Evolutionary conservation across 1,140 invertebrate genomes (phyloP).

Genomic region (Trichoplusia ni): DNA sequence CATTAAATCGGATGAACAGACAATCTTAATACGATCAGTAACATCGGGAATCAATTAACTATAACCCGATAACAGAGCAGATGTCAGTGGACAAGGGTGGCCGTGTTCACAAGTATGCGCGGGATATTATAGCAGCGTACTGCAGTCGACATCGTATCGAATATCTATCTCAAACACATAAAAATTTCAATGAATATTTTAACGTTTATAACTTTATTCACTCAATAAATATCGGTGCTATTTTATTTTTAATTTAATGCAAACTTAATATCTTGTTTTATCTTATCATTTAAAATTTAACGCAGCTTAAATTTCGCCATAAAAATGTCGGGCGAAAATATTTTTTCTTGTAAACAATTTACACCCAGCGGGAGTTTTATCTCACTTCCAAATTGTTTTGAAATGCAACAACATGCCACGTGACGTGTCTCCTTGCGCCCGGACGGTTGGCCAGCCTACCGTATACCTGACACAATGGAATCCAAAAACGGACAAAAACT

Average conservation of each 20-base stretch:
- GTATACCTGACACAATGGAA: conserved; percentile 61
- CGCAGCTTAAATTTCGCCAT: neutral
- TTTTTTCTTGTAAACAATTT: conserved; percentile 5
- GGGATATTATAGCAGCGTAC: neutral
- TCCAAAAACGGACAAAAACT: conserved; percentile 60
- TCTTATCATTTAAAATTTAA: neutral
- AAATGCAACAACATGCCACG: neutral
- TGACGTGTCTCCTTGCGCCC: neutral
- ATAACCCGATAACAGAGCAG: conserved; percentile 17
- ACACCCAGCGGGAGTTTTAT: conserved; percentile 24
- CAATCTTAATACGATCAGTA: conserved; percentile 20
- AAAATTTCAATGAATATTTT: neutral
- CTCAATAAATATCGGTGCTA: conserved; percentile 5
- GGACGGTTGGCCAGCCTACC: conserved; percentile 42
- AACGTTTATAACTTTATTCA: neutral
- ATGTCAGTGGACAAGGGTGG: neutral
- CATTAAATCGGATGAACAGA: conserved; percentile 15
- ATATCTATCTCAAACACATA: neutral
- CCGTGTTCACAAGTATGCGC: neutral
- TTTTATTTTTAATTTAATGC: neutral
- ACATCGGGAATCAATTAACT: conserved; percentile 26
- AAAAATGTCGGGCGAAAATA: neutral
- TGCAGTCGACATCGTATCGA: neutral
- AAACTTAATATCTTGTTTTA: neutral
- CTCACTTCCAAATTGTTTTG: conserved; percentile 23